Evolutionary conservation across 2,797 vertebrate genomes (phyloP).

Genomic region (Scolopax rusticola): DNA sequence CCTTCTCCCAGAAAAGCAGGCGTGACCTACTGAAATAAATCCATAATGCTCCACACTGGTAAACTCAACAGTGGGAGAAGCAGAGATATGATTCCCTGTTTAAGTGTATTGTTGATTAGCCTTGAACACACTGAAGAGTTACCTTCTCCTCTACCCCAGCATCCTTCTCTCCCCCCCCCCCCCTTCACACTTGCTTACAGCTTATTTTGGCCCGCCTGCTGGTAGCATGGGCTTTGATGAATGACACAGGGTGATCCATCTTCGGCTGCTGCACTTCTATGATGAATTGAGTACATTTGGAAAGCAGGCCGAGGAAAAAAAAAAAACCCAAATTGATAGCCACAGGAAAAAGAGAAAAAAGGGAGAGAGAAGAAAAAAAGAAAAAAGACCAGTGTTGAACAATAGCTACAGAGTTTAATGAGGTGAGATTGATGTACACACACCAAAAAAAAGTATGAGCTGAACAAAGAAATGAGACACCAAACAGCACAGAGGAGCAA

Average conservation of each 20-base stretch:
- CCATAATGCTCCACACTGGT: rapidly evolving
- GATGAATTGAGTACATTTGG: conserved; percentile 62
- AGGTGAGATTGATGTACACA: not conserved
- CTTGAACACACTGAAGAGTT: not conserved
- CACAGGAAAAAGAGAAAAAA: not conserved
- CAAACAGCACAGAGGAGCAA: not conserved
- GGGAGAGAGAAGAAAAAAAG: not conserved
- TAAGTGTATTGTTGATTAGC: not conserved
- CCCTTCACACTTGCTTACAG: conserved; percentile 38
- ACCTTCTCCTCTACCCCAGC: not conserved
- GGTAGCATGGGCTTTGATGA: conserved; percentile 32
- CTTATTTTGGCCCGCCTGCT: conserved; percentile 43
- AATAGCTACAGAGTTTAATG: conserved; percentile 11
- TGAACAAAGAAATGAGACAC: not conserved
- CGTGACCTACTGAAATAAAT: not conserved
- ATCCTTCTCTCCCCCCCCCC: not conserved
- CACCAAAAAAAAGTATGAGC: not conserved
- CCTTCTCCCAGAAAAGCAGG: not conserved
- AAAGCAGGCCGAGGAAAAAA: conserved; percentile 11
- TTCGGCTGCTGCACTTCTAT: not conserved
- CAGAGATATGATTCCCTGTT: not conserved
- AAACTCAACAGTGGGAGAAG: not conserved
- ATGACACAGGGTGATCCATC: conserved; percentile 57
- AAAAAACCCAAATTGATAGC: conserved; percentile 38
- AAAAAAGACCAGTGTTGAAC: not conserved